phyloP scores from a whole-genome alignment of 2,113 vertebrate species.

The Cavia porcellus region DNA sequence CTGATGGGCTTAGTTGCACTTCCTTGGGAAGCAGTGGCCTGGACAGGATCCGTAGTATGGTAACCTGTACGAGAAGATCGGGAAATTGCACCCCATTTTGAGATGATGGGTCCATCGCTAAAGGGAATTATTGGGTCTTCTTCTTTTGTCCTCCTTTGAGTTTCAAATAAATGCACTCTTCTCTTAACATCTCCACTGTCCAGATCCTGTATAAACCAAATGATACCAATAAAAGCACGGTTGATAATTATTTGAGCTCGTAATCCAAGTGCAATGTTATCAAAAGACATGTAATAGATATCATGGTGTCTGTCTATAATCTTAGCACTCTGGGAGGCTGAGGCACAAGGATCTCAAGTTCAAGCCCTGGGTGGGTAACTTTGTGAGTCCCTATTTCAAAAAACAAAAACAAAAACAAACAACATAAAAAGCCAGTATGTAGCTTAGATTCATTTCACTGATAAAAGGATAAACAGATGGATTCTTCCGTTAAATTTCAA shows the following conservation, averaged over 20 bases:
- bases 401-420: neutral
- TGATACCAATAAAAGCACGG: constrained; percentile 50
- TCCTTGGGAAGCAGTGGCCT: constrained; percentile 96
- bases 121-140: constrained; percentile 99
- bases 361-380: neutral
- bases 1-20: constrained; percentile 95
- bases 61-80: constrained; percentile 96
- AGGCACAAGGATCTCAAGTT: neutral
- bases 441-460: neutral
- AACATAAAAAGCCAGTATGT: neutral
- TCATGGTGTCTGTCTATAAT: neutral
- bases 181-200: constrained; percentile 92
- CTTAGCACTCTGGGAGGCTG: neutral
- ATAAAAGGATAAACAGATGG: neutral
- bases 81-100: constrained; percentile 99
- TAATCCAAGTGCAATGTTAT: neutral
- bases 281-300: constrained; percentile 33
- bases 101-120: constrained; percentile 97
- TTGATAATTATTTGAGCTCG: constrained; percentile 36
- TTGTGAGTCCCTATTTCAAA: neutral
- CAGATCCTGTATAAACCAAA: constrained; percentile 88
- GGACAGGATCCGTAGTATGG: constrained; percentile 96
- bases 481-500: constrained; percentile 49
- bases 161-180: constrained; percentile 94
- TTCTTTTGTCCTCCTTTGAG: constrained; percentile 94